Evolutionary conservation across 2,888 invertebrate genomes (phyloP), one percentile per base, ranked within the genome.

Genomic region (Colletes collaris): DNA sequence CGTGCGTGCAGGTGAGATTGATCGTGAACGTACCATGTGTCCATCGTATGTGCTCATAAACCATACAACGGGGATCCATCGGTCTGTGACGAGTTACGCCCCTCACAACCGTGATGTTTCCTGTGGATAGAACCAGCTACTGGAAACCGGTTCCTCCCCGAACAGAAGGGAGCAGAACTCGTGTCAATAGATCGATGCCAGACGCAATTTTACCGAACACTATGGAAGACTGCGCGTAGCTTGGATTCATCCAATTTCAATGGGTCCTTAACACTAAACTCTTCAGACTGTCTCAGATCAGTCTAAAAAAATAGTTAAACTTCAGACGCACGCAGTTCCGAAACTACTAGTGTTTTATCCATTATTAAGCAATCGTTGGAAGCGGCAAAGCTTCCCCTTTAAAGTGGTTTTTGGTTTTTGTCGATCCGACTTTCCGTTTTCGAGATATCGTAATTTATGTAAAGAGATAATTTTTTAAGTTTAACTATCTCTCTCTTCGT

Each of bases 21-120:
- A 85, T 84, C 82, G 81, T 64, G 81, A 73, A 49, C 69, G 70
- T 53, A 59, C 56, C 76, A 74, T 73, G 83, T 85, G 87, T 83
- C 78, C 76, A 76, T 81, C 79, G 79, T 81, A 56, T 68, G 79
- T 74, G 82, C 67, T 84, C 83, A 84, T 84, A 83, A 86, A 83
- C 71, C 88, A 81, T 89, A 80, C 81, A 86, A 89, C 83, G 85
- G 84, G 84, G 80, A 83, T 84, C 78, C 84, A 77, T 73, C 89
- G 86, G 82, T 85, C 84, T 83, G 83, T 87, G 85, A 88, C 89
- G 81, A 82, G 83, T 81, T 76, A 83, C 84, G 76, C 77, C 86
- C 86, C 81, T 76, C 79, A 60, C 79, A 72, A 85, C 87, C 86
- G 67, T 82, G 75, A 84, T 85, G 85, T 83, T 89, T 89, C 89